A percentile compares a stretch with the other conserved stretches of the same genome.
phyloP scores from a whole-genome alignment of 1,140 invertebrate species.

The Sipha flava region DNA sequence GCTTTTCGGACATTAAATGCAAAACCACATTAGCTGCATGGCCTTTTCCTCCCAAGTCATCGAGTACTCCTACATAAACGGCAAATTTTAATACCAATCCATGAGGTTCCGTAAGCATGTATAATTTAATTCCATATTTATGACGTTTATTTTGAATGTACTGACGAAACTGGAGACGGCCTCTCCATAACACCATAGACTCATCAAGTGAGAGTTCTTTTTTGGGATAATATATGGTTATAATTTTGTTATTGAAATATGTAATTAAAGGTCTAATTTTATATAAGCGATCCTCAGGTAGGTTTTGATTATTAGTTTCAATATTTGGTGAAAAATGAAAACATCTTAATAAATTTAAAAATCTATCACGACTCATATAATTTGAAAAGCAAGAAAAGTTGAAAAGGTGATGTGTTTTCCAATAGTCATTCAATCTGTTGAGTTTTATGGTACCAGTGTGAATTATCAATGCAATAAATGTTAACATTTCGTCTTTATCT shows the following conservation, averaged over 20 bases:
- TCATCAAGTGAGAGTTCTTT: slow-evolving; percentile 32
- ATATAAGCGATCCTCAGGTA: background rate
- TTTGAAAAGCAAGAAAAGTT: background rate
- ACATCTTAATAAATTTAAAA: too few species aligned
- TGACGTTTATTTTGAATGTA: too few species aligned
- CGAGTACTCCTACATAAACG: slow-evolving; percentile 34
- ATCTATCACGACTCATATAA: too few species aligned
- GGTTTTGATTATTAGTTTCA: background rate
- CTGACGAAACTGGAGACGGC: too few species aligned
- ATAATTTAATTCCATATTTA: too few species aligned
- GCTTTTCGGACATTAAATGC: slow-evolving; percentile 12
- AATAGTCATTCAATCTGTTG: background rate
- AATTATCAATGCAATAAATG: background rate
- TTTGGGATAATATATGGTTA: slow-evolving; percentile 36
- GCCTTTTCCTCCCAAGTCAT: slow-evolving; percentile 30
- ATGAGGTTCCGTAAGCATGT: slow-evolving; percentile 34
- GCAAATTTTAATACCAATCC: slow-evolving; percentile 35
- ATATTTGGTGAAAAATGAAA: too few species aligned
- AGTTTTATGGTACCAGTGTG: background rate
- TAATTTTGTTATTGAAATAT: slow-evolving; percentile 39
- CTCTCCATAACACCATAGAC: too few species aligned
- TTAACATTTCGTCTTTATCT: background rate
- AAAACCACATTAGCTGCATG: slow-evolving; percentile 30
- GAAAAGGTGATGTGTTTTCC: background rate
- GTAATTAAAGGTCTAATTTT: slow-evolving; percentile 34